A percentile compares a stretch with the other conserved stretches of the same genome.
phyloP scores from a whole-genome alignment of 2,113 vertebrate genomes.

The Globicephala melas region DNA sequence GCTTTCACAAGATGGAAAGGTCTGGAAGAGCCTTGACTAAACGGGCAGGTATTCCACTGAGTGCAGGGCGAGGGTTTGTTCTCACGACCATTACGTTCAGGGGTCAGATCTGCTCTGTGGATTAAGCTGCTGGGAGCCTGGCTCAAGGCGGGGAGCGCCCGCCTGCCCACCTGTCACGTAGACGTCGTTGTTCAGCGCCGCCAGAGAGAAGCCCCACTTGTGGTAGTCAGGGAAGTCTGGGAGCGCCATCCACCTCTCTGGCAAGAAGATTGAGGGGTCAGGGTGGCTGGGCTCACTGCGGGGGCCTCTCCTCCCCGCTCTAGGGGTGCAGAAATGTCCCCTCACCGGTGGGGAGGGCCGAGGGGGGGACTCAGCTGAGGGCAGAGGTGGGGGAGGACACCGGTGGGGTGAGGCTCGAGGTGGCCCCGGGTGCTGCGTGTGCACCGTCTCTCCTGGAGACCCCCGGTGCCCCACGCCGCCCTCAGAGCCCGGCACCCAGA shows the following conservation, averaged over 20 bases:
- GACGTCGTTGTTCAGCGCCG: conserved; percentile 91
- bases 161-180: conserved; percentile 92
- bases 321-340: accelerated
- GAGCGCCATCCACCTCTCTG: conserved; percentile 92
- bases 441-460: too few relatives aligned
- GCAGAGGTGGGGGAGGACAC: not conserved
- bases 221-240: conserved; percentile 96
- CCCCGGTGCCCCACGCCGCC: accelerated
- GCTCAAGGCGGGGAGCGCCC: accelerated
- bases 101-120: not conserved
- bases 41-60: accelerated
- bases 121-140: not conserved
- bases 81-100: accelerated
- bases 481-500: not conserved
- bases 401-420: accelerated
- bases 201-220: conserved; percentile 97
- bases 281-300: not conserved
- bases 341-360: accelerated
- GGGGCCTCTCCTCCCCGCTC: not conserved
- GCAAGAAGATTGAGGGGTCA: conserved; percentile 5
- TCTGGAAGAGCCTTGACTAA: not conserved
- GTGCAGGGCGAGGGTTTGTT: accelerated
- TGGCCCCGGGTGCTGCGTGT: too few relatives aligned
- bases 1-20: not conserved
- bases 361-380: accelerated